Conservation (phyloP, 2,113 vertebrate genomes). For the Zosterops lateralis region DNA sequence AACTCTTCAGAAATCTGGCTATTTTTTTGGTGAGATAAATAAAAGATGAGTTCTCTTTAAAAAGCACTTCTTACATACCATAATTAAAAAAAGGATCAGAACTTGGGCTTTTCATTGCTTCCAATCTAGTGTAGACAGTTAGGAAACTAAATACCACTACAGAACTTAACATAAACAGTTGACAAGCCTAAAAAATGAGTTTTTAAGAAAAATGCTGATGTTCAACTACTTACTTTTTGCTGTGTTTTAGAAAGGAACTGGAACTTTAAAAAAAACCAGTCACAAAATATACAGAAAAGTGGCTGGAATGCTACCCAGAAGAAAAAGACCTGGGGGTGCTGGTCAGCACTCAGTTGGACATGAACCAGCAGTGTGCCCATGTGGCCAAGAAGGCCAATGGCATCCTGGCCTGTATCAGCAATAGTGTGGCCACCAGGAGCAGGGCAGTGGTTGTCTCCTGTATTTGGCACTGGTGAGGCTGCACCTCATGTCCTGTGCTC, state of each 20-base stretch:
- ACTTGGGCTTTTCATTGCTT: not conserved
- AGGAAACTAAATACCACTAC: not conserved
- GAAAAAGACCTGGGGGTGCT: not conserved
- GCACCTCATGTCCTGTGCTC: not conserved
- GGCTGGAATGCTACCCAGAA: not conserved
- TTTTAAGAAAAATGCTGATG: not conserved
- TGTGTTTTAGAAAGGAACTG: not conserved
- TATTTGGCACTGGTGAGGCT: fast-evolving
- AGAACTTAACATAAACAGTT: not conserved
- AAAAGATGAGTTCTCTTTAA: not conserved
- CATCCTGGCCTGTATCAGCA: not conserved
- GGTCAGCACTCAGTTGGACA: not conserved
- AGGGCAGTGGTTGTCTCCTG: no score
- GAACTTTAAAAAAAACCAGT: not conserved
- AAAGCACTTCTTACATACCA: not conserved
- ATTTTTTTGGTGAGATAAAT: not conserved
- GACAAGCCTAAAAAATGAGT: not conserved
- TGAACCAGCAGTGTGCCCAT: not conserved
- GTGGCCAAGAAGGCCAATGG: no score
- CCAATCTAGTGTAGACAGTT: not conserved
- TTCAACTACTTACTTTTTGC: not conserved
- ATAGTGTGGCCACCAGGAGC: not conserved
- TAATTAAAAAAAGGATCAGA: not conserved
- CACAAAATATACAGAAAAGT: not conserved
- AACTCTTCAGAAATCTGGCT: constrained; percentile 10